phyloP scores from a whole-genome alignment of 2,888 invertebrate species.

The Geophilus truncorum region DNA sequence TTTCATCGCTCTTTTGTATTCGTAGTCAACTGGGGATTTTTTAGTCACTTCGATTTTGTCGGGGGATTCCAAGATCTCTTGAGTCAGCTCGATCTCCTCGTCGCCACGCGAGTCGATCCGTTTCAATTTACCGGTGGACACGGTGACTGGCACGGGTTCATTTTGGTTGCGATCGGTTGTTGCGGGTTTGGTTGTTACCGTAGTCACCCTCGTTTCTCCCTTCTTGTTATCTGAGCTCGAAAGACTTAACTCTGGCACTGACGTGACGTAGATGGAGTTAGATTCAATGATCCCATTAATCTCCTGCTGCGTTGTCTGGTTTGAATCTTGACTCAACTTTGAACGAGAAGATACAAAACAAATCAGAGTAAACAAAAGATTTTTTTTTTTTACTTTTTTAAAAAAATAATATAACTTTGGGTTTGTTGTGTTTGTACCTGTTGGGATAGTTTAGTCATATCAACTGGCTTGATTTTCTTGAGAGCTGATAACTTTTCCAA shows the following conservation, averaged over 20 bases:
- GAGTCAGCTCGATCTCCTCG: slow-evolving; percentile 41
- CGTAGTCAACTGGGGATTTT: background rate
- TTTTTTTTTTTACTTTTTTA: background rate
- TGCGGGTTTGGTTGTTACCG: slow-evolving; percentile 29
- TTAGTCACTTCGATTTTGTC: background rate
- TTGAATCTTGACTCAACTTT: slow-evolving; percentile 60
- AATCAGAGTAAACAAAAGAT: background rate
- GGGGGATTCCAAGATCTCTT: slow-evolving; percentile 38
- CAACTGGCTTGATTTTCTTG: slow-evolving; percentile 86
- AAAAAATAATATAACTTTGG: background rate
- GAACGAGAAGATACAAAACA: slow-evolving; percentile 45
- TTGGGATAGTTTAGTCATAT: slow-evolving; percentile 83
- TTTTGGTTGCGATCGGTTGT: background rate
- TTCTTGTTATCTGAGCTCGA: slow-evolving; percentile 36
- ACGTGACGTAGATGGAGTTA: slow-evolving; percentile 77
- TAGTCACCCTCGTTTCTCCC: background rate
- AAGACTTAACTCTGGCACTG: slow-evolving; percentile 51
- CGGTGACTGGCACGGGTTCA: background rate
- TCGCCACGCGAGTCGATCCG: slow-evolving; percentile 32
- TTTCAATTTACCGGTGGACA: background rate
- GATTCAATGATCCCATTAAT: slow-evolving; percentile 76
- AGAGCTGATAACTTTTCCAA: slow-evolving; percentile 86
- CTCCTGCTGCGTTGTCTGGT: slow-evolving; percentile 50
- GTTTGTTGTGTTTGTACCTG: slow-evolving; percentile 57
- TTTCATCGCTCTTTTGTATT: background rate